phyloP scores from a whole-genome alignment of 2,113 vertebrate species.

The Redunca redunca region DNA sequence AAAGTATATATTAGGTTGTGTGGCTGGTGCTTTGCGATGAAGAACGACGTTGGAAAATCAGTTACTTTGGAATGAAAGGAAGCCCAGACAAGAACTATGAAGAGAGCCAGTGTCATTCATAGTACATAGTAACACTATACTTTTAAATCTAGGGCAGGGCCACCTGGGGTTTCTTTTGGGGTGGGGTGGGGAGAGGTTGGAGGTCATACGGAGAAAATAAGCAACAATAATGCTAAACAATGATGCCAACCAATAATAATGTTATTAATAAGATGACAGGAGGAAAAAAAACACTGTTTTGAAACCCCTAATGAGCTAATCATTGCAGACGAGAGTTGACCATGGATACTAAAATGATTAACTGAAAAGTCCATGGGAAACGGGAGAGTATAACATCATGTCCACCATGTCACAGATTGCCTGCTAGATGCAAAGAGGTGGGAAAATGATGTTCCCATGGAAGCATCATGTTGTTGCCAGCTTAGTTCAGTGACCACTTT shows the following conservation, averaged over 20 bases:
- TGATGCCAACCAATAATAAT: neutral
- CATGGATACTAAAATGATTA: neutral
- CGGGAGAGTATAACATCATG: neutral
- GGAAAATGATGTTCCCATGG: neutral
- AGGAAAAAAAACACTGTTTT: neutral
- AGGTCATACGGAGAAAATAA: neutral
- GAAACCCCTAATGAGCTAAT: neutral
- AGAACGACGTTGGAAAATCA: neutral
- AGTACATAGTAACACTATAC: neutral
- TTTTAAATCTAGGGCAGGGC: neutral
- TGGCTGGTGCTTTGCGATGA: neutral
- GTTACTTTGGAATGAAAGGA: neutral
- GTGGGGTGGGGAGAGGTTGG: accelerated
- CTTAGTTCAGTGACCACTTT: neutral
- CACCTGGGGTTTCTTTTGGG: accelerated
- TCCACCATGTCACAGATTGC: neutral
- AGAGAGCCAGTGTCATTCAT: neutral
- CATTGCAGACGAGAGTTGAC: neutral
- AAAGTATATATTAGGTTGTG: neutral
- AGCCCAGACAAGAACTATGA: neutral
- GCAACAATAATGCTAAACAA: neutral
- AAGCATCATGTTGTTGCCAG: neutral
- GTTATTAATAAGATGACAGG: neutral
- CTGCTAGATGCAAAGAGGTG: neutral
- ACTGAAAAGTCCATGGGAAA: neutral